phyloP scores from a whole-genome alignment of 1,140 invertebrate species.

The Physella acuta region DNA sequence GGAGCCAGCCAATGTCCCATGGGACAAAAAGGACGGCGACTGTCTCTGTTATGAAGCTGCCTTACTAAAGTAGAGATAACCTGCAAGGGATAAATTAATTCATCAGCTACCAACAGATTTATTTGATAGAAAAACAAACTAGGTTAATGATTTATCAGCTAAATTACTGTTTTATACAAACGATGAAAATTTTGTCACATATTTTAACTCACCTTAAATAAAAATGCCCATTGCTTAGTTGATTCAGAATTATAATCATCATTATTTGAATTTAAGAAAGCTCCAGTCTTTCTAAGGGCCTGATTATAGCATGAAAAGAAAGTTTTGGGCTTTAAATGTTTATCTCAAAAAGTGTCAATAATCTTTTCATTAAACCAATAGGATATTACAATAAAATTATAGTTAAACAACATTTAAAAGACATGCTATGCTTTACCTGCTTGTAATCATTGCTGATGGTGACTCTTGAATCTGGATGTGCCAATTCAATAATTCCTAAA shows the following conservation, averaged over 20 bases:
- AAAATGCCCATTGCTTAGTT: slow-evolving; percentile 64
- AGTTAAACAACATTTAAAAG: neutral
- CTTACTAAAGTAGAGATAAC: slow-evolving; percentile 73
- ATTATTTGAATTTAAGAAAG: slow-evolving; percentile 28
- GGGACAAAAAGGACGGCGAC: slow-evolving; percentile 75
- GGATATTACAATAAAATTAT: neutral
- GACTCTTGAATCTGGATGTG: slow-evolving; percentile 79
- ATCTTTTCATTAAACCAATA: neutral
- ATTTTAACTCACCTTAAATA: slow-evolving; percentile 64
- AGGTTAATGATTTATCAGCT: too few relatives aligned
- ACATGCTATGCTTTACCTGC: too few relatives aligned
- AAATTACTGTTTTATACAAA: too few relatives aligned
- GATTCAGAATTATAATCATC: slow-evolving; percentile 27
- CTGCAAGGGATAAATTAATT: slow-evolving; percentile 48
- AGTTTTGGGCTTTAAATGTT: too few relatives aligned
- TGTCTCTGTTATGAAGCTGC: slow-evolving; percentile 80
- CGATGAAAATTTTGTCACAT: neutral
- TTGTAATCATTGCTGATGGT: slow-evolving; percentile 57
- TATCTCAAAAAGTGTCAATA: neutral
- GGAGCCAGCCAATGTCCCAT: slow-evolving; percentile 76
- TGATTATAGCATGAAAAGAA: neutral
- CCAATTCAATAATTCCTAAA: slow-evolving; percentile 84
- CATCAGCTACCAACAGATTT: neutral
- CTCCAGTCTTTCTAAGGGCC: slow-evolving; percentile 45
- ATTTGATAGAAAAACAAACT: neutral